These are phyloP conservation scores for Cynocephalus volans DNA, from an alignment of 2,113 vertebrate genomes.

Conservation along the genomic window DNA sequence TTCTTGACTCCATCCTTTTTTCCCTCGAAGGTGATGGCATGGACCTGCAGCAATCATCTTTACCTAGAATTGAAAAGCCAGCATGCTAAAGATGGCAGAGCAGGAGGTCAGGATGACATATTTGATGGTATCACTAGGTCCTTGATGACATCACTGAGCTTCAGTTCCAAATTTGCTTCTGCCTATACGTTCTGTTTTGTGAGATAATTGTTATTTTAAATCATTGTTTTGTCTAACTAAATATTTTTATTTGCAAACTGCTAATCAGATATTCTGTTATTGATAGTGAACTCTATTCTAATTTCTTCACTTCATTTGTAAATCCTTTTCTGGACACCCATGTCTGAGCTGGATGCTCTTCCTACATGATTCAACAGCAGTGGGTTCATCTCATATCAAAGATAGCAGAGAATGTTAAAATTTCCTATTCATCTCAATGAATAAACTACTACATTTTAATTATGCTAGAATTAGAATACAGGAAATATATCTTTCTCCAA, in stretches of 20 bases:
- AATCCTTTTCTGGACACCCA: not conserved
- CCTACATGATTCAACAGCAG: not conserved
- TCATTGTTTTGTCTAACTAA: not conserved
- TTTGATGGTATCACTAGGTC: not conserved
- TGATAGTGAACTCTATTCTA: not conserved
- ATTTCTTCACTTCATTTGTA: not conserved
- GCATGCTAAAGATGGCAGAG: not conserved
- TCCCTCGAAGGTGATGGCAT: not conserved
- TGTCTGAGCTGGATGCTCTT: not conserved
- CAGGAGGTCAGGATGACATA: not conserved
- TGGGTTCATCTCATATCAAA: not conserved
- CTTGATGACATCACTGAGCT: not conserved
- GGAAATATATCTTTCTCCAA: not conserved
- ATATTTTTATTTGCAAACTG: not conserved
- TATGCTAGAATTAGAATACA: not conserved
- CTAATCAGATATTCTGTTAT: not conserved
- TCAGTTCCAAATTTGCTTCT: not conserved
- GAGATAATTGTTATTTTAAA: slow-evolving; percentile 28
- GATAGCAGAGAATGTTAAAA: not conserved
- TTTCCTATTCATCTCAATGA: not conserved
- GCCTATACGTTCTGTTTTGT: not conserved
- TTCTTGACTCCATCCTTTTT: not conserved
- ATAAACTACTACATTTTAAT: not conserved
- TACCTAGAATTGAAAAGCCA: not conserved
- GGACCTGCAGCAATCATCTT: not conserved